Evolutionary conservation across 1,140 invertebrate species (phyloP), one percentile per base, ranked within the genome.

Genomic region (Apis florea): DNA sequence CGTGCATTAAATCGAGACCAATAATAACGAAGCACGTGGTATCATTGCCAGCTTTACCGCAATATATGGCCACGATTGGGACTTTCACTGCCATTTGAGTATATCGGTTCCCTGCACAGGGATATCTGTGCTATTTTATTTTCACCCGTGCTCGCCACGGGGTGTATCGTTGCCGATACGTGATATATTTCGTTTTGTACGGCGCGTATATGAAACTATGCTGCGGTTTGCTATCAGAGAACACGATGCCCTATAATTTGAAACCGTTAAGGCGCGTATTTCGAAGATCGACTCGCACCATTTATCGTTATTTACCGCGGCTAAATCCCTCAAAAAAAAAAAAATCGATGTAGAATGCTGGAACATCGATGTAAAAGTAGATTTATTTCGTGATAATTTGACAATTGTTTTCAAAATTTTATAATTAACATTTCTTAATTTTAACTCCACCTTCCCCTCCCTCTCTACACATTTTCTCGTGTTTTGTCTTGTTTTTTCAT

Each of bases 101-200:
- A 26, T 59, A 13, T 49, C n/a, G 54, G 21, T 40, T 21, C 26
- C 53, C 53, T 15, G 53, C 51, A 1, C 2, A 53, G 10, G 40
- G 21, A 40, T 58, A 73, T 40, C 10, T 17, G 56, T 73, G 56
- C 56, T 73, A 73, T 73, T 73, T 73, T 73, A 73, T 73, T 73
- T 73, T 73, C 56, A 58, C 40, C 31, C 31, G 70, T 59, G 26
- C 70, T 1, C 64, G n/a, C 40, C n/a, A 40, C 56, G 21, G 71
- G 40, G 31, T 49, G 71, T 73, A 73, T 61, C 71, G 26, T 61
- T 73, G 71, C n/a, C 40, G 71, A 73, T 73, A 73, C n/a, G 56
- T 49, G 71, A 73, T 73, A 73, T 61, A 61, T 73, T 73, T 61
- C 71, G 71, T 73, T 59, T 73, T 61, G n/a, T 49, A 61, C 24